A percentile compares a stretch with the other conserved stretches of the same genome.
phyloP scores from a whole-genome alignment of 2,113 vertebrate species.

The Xiphias gladius region DNA sequence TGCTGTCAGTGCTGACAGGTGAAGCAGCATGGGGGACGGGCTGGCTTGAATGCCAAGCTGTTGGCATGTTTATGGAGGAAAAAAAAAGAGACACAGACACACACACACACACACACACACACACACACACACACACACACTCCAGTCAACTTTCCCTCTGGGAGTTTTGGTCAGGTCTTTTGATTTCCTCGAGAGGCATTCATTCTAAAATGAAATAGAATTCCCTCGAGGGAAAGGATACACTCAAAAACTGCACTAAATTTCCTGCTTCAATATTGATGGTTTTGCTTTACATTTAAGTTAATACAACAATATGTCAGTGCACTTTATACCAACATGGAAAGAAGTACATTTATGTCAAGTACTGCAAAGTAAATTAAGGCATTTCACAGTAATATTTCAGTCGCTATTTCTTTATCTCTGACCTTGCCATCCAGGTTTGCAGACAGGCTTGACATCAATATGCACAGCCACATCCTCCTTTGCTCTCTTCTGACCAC shows the following conservation, averaged over 20 bases:
- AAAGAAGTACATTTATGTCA: not conserved
- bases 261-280: constrained; percentile 13
- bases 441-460: constrained; percentile 96
- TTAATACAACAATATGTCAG: constrained; percentile 7
- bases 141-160: constrained; percentile 62
- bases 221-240: constrained; percentile 38
- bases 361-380: not conserved
- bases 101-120: too few relatives aligned
- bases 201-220: constrained; percentile 60
- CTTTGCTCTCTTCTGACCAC: constrained; percentile 92
- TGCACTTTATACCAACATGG: constrained; percentile 3
- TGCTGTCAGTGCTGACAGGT: constrained; percentile 78
- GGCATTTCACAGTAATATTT: not conserved
- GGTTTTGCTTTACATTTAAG: not conserved
- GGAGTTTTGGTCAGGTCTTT: constrained; percentile 71
- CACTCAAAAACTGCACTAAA: constrained; percentile 16
- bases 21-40: constrained; percentile 67
- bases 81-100: too few relatives aligned
- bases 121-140: constrained; percentile 14
- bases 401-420: constrained; percentile 11
- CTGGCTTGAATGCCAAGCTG: constrained; percentile 61
- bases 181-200: constrained; percentile 68
- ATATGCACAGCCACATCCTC: constrained; percentile 92
- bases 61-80: constrained; percentile 55
- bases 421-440: constrained; percentile 99